Evolutionary conservation across 2,797 vertebrate genomes (phyloP).

Genomic region (Acropternis orthonyx): DNA sequence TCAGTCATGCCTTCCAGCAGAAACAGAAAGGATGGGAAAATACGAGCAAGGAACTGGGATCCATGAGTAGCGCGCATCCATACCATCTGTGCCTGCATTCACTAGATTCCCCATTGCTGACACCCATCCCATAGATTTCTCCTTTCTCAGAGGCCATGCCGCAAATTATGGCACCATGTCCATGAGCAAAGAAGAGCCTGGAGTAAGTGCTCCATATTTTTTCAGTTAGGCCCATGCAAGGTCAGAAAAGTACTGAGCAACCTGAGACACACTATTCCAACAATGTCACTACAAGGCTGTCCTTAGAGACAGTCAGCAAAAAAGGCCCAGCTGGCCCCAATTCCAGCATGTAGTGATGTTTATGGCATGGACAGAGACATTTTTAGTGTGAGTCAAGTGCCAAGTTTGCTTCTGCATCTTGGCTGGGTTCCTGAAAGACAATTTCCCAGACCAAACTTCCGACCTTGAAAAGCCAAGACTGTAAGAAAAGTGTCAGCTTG

Average conservation of each 20-base stretch:
- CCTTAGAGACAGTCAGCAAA: conserved; percentile 11
- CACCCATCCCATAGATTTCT: neutral
- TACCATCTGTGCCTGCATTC: neutral
- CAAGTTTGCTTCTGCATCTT: neutral
- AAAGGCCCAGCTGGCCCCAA: neutral
- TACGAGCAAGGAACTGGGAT: neutral
- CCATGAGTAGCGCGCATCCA: neutral
- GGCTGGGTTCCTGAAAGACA: conserved; percentile 7
- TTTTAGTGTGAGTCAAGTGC: neutral
- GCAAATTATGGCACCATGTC: neutral
- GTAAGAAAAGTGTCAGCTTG: neutral
- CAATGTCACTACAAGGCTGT: neutral
- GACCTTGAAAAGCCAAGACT: conserved; percentile 13
- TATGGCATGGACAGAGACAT: conserved; percentile 19
- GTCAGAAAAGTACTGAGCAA: neutral
- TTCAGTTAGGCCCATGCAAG: neutral
- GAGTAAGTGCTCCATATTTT: neutral
- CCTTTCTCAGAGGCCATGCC: neutral
- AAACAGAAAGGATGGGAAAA: neutral
- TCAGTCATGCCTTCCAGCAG: neutral
- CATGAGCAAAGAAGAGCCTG: neutral
- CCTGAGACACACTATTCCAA: neutral
- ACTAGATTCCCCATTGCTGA: neutral
- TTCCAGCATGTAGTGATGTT: conserved; percentile 9
- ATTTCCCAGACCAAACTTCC: neutral